These are phyloP conservation scores for Drosophila prosaltans DNA, from an alignment of 1,140 invertebrate species.

Conservation along the genomic window DNA sequence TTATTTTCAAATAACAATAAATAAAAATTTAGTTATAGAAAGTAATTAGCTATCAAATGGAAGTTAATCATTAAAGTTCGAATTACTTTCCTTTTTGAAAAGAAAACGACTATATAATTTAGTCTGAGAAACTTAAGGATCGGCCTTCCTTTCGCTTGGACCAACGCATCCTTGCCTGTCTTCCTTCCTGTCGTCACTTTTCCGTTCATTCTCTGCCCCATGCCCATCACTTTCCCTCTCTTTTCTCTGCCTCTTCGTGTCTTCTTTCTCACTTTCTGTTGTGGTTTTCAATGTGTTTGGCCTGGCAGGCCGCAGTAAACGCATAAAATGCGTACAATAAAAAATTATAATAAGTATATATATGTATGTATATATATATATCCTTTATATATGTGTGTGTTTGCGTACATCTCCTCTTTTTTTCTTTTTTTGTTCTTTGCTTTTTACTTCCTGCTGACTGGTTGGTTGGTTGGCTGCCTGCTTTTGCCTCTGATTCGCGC, in stretches of 20 bases:
- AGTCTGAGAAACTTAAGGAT: background rate
- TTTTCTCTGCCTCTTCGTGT: background rate
- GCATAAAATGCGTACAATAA: conserved; percentile 52
- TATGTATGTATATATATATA: background rate
- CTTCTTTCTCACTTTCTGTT: conserved; percentile 12
- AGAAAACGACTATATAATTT: too few species aligned
- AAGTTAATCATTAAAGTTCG: too few species aligned
- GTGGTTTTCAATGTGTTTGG: conserved; percentile 46
- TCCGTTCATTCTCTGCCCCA: background rate
- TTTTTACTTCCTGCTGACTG: conserved; percentile 22
- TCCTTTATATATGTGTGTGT: background rate
- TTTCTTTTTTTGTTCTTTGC: conserved; percentile 17
- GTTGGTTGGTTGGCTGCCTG: conserved; percentile 29
- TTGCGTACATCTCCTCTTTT: conserved; percentile 1
- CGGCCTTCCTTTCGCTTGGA: background rate
- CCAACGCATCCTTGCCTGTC: conserved; percentile 8
- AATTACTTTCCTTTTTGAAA: too few species aligned
- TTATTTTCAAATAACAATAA: too few species aligned
- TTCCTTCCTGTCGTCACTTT: conserved; percentile 6
- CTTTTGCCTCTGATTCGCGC: conserved; percentile 34
- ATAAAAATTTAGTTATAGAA: too few species aligned
- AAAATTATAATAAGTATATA: conserved; percentile 28
- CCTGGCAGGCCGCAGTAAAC: conserved; percentile 29
- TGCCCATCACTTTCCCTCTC: background rate
- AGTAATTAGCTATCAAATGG: too few species aligned